Conservation (phyloP, 2,113 vertebrate species). For the Poeciliopsis retropinna region DNA sequence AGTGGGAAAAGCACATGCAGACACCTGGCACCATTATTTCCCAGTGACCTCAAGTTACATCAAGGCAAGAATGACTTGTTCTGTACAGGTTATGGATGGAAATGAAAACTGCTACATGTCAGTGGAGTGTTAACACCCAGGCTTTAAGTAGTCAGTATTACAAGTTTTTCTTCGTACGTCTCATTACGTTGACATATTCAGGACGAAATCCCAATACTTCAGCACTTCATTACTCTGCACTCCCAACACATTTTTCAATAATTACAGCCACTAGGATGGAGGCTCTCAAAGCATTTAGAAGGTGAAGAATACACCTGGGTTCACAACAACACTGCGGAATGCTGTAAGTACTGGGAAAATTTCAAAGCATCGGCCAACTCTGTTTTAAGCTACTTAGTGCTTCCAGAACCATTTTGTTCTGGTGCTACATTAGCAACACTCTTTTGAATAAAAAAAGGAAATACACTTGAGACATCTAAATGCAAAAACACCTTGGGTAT, state of each 20-base stretch:
- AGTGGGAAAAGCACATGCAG: slow-evolving; percentile 35
- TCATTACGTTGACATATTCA: slow-evolving; percentile 32
- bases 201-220: slow-evolving; percentile 11
- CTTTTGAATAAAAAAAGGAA: slow-evolving; percentile 28
- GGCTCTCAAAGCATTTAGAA: slow-evolving; percentile 14
- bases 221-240: neutral
- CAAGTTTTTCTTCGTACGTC: neutral
- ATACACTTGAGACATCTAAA: slow-evolving; percentile 16
- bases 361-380: slow-evolving; percentile 15
- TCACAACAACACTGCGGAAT: slow-evolving; percentile 21
- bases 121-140: slow-evolving; percentile 5
- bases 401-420: slow-evolving; percentile 18
- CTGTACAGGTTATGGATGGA: slow-evolving; percentile 42
- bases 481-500: slow-evolving; percentile 10
- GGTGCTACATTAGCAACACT: slow-evolving; percentile 39
- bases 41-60: slow-evolving; percentile 51
- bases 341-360: slow-evolving; percentile 26
- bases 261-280: slow-evolving; percentile 15
- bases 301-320: slow-evolving; percentile 6
- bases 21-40: slow-evolving; percentile 37
- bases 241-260: slow-evolving; percentile 17
- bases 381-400: slow-evolving; percentile 28
- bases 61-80: slow-evolving; percentile 47
- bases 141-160: slow-evolving; percentile 10
- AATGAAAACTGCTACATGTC: slow-evolving; percentile 29